Evolutionary conservation across 2,113 vertebrate genomes (phyloP).

Genomic region (Hemichromis elongatus): DNA sequence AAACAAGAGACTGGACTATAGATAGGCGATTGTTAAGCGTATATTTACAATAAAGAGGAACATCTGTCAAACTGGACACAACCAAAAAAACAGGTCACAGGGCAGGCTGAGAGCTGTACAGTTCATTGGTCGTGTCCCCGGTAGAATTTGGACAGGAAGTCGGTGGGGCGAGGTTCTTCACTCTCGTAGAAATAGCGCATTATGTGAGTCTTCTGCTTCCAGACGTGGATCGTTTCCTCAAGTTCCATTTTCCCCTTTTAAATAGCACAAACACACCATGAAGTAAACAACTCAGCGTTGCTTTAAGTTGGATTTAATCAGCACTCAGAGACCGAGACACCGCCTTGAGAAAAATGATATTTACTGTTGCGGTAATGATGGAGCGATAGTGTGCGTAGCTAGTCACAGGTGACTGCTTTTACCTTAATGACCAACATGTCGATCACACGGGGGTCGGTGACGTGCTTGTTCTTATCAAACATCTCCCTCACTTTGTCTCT

Average conservation of each 20-base stretch:
- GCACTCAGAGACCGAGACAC: neutral
- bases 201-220: constrained; percentile 96
- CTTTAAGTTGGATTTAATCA: neutral
- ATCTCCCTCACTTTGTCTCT: constrained; percentile 87
- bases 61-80: constrained; percentile 37
- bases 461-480: constrained; percentile 86
- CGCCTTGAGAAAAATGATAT: neutral
- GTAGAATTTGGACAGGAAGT: constrained; percentile 96
- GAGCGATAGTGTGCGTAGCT: neutral
- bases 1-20: neutral
- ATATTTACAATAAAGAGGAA: constrained; percentile 71
- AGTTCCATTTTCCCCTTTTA: constrained; percentile 95
- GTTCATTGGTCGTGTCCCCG: constrained; percentile 83
- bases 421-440: constrained; percentile 98
- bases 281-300: neutral
- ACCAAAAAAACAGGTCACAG: constrained; percentile 2
- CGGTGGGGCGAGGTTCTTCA: constrained; percentile 74
- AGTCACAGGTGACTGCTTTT: neutral
- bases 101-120: neutral
- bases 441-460: constrained; percentile 85
- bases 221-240: constrained; percentile 88
- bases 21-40: constrained; percentile 21
- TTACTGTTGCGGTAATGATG: neutral
- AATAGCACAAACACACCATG: neutral
- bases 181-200: constrained; percentile 92